phyloP scores from a whole-genome alignment of 2,113 vertebrate genomes.

The Lucifuga dentata region DNA sequence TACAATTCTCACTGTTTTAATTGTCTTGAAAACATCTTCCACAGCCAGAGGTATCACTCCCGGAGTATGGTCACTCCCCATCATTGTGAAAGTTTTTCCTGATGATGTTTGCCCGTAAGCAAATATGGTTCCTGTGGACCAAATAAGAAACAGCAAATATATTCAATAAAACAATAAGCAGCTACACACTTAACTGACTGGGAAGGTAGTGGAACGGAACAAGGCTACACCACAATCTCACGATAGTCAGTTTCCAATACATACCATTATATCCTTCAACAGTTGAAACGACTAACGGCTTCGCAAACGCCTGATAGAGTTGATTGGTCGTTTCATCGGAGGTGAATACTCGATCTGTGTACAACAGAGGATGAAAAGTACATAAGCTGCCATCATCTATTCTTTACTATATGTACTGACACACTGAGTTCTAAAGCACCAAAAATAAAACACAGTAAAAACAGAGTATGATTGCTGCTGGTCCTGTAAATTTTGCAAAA shows the following conservation, averaged over 20 bases:
- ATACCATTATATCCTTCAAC: slow-evolving; percentile 94
- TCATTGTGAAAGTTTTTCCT: slow-evolving; percentile 98
- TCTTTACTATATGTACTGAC: no score
- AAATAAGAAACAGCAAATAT: not conserved
- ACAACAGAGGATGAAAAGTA: not conserved
- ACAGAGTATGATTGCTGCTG: not conserved
- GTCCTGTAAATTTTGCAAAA: not conserved
- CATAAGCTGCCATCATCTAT: no score
- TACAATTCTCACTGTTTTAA: slow-evolving; percentile 84
- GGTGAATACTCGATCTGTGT: slow-evolving; percentile 89
- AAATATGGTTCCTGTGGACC: slow-evolving; percentile 92
- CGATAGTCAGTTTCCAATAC: slow-evolving; percentile 5
- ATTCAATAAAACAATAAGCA: not conserved
- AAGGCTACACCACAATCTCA: not conserved
- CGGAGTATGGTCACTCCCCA: slow-evolving; percentile 84
- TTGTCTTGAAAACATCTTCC: slow-evolving; percentile 91
- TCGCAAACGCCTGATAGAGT: slow-evolving; percentile 90
- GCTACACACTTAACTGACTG: not conserved
- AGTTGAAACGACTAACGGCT: slow-evolving; percentile 92
- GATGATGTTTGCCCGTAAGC: slow-evolving; percentile 97
- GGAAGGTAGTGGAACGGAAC: not conserved
- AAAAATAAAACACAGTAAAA: no score
- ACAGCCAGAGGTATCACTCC: slow-evolving; percentile 93
- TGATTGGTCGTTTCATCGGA: slow-evolving; percentile 86
- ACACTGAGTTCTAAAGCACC: not conserved